phyloP scores from a whole-genome alignment of 2,113 vertebrate species.

The Caranx melampygus region DNA sequence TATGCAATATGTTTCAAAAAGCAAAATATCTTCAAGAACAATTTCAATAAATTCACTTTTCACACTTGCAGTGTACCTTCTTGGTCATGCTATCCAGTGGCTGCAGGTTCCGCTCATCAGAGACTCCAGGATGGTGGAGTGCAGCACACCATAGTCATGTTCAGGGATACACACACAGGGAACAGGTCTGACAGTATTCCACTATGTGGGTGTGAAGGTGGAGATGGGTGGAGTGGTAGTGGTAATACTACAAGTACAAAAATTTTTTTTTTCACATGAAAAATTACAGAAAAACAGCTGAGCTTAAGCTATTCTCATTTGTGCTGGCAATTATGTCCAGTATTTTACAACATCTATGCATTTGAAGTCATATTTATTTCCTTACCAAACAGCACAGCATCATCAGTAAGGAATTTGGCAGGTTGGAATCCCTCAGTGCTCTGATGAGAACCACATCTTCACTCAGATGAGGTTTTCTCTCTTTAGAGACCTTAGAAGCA shows the following conservation, averaged over 20 bases:
- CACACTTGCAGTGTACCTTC: constrained; percentile 74
- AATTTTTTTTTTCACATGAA: not conserved
- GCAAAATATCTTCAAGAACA: not conserved
- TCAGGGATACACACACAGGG: constrained; percentile 88
- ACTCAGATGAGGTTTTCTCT: constrained; percentile 85
- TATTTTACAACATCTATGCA: not conserved
- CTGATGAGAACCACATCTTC: constrained; percentile 90
- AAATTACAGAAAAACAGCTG: not conserved
- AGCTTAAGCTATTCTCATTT: not conserved
- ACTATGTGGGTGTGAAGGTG: constrained; percentile 64
- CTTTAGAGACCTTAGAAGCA: constrained; percentile 85
- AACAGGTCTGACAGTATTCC: constrained; percentile 92
- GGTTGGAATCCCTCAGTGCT: constrained; percentile 89
- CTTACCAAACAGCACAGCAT: constrained; percentile 86
- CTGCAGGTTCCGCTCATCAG: constrained; percentile 84
- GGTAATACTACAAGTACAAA: not conserved
- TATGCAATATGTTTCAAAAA: not conserved
- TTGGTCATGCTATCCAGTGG: constrained; percentile 84
- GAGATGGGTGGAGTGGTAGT: constrained; percentile 4
- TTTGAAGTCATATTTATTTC: not conserved
- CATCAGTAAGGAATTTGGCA: constrained; percentile 90
- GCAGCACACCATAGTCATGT: constrained; percentile 89
- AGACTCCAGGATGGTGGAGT: constrained; percentile 85
- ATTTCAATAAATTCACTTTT: not conserved
- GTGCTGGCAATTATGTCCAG: not conserved